Conservation (phyloP, 2,888 invertebrate species). For the Oscheius sp. region DNA sequence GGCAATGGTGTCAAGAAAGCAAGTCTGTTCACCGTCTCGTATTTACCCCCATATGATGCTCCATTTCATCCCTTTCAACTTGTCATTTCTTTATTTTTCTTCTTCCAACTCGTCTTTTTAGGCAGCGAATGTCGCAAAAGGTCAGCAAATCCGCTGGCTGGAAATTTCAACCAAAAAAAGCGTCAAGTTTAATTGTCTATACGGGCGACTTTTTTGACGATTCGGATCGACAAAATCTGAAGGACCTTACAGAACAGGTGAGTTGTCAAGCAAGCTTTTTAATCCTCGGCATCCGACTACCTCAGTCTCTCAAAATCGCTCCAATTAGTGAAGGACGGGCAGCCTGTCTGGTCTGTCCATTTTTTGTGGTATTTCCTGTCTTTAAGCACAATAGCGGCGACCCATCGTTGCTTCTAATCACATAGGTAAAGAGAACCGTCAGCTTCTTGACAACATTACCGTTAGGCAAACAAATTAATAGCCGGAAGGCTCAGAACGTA, state of each 20-base stretch:
- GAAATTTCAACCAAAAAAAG: slow-evolving; percentile 51
- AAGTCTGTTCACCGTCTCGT: slow-evolving; percentile 22
- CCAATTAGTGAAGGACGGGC: slow-evolving; percentile 17
- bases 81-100: neutral
- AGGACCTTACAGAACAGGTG: slow-evolving; percentile 48
- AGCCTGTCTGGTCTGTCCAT: slow-evolving; percentile 14
- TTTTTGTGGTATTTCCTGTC: slow-evolving; percentile 5
- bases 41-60: slow-evolving; percentile 26
- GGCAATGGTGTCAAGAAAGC: slow-evolving; percentile 31
- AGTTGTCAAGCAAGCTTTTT: neutral
- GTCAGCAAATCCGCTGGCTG: slow-evolving; percentile 51
- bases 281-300: no score
- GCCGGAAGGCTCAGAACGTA: neutral
- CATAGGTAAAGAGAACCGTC: slow-evolving; percentile 20
- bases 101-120: neutral
- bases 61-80: slow-evolving; percentile 1
- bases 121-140: slow-evolving; percentile 48
- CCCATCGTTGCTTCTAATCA: slow-evolving; percentile 22
- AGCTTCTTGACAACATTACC: slow-evolving; percentile 7
- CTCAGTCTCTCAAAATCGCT: slow-evolving; percentile 15
- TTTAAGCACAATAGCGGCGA: slow-evolving; percentile 29
- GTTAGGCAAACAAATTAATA: slow-evolving; percentile 12
- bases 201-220: slow-evolving; percentile 38
- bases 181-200: slow-evolving; percentile 43
- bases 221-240: slow-evolving; percentile 39